A percentile compares a stretch with the other conserved stretches of the same genome.
These are phyloP conservation scores for Lottia gigantea DNA, from an alignment of 2,888 invertebrate species.

Conservation along the genomic window DNA sequence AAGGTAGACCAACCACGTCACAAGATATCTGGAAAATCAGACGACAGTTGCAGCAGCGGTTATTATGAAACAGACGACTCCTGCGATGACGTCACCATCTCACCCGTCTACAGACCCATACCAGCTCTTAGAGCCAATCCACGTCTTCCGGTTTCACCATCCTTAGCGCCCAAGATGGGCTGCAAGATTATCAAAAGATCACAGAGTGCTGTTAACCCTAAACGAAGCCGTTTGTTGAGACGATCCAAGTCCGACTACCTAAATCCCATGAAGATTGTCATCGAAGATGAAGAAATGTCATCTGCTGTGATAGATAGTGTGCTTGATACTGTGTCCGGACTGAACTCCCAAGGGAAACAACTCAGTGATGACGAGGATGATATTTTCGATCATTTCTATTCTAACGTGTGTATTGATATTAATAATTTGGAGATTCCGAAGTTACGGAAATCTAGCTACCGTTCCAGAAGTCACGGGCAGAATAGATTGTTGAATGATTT, in stretches of 20 bases:
- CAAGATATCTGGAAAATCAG: neutral
- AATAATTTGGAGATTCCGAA: neutral
- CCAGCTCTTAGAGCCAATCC: neutral
- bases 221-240: neutral
- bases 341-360: neutral
- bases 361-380: neutral
- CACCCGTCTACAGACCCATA: neutral
- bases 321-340: too few species aligned
- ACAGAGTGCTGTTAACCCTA: neutral
- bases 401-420: neutral
- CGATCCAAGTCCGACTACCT: neutral
- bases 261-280: neutral
- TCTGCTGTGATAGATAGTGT: neutral
- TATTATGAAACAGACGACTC: slow-evolving; percentile 1
- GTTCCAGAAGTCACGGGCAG: neutral
- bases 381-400: neutral
- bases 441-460: neutral
- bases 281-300: neutral
- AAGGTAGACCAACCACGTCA: neutral
- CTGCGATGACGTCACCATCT: neutral
- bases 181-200: neutral
- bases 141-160: neutral
- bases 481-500: neutral
- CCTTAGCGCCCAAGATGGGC: neutral
- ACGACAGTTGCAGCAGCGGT: neutral